phyloP scores from a whole-genome alignment of 2,797 vertebrate species.

The Rhynchonycteris naso region DNA sequence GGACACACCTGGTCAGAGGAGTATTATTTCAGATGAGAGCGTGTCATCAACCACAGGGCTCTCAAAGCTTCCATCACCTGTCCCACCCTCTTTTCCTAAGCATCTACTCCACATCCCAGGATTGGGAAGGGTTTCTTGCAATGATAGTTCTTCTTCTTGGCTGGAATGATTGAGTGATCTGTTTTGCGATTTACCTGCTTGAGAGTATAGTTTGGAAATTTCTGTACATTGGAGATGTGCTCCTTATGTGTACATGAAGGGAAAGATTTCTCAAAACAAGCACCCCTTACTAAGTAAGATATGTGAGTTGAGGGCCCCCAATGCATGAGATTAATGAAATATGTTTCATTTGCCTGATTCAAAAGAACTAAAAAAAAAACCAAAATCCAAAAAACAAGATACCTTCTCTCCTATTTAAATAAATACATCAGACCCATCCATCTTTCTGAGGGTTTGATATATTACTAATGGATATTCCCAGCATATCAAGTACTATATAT shows the following conservation, averaged over 20 bases:
- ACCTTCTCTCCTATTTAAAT: not conserved
- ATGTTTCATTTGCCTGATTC: not conserved
- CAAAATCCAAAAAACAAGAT: too few species aligned
- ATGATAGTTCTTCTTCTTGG: not conserved
- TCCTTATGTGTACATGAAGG: not conserved
- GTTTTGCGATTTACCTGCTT: not conserved
- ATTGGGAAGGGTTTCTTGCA: not conserved
- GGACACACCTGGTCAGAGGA: not conserved
- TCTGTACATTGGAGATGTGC: not conserved
- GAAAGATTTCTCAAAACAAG: constrained; percentile 34
- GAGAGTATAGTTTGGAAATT: constrained; percentile 30
- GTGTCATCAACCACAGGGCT: not conserved
- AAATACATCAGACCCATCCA: not conserved
- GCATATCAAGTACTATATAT: not conserved
- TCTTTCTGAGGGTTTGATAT: not conserved
- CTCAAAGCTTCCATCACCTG: not conserved
- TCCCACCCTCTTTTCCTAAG: not conserved
- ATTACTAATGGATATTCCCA: not conserved
- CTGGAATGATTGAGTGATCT: not conserved
- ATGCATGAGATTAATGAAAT: constrained; percentile 1
- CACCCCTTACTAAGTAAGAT: constrained; percentile 13
- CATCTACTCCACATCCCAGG: not conserved
- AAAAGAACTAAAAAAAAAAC: not conserved
- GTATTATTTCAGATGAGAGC: not conserved
- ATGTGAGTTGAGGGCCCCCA: not conserved